Evolutionary conservation across 1,140 invertebrate genomes (phyloP).

Genomic region (Papilio aristodemus): DNA sequence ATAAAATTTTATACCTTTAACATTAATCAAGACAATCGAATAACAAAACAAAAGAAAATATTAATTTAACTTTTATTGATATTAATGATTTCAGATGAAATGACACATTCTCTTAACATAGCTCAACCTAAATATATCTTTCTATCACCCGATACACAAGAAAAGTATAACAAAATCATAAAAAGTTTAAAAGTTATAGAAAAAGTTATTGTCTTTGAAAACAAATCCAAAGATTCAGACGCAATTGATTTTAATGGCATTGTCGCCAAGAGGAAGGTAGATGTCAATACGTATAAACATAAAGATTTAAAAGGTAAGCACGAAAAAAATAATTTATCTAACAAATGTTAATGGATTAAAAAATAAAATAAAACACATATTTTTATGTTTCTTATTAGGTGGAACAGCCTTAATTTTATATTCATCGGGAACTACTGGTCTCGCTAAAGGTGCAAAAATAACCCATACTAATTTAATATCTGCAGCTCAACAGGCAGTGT

Average conservation of each 20-base stretch:
- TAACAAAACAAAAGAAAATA: not conserved
- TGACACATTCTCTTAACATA: constrained; percentile 51
- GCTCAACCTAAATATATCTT: constrained; percentile 60
- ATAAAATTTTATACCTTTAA: not conserved
- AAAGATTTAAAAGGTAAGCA: constrained; percentile 50
- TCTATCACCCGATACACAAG: constrained; percentile 50
- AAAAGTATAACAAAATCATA: constrained; percentile 45
- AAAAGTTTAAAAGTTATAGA: constrained; percentile 40
- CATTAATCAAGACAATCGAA: not conserved
- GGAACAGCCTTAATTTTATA: constrained; percentile 72
- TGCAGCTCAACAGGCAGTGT: constrained; percentile 41
- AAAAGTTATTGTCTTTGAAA: constrained; percentile 50
- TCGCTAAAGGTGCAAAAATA: constrained; percentile 89
- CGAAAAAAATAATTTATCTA: not conserved
- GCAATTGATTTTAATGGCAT: constrained; percentile 45
- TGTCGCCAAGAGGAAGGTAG: constrained; percentile 34
- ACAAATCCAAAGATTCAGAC: constrained; percentile 23
- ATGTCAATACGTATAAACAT: constrained; percentile 43
- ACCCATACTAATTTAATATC: constrained; percentile 80
- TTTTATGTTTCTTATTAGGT: constrained; percentile 40
- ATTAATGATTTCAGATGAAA: constrained; percentile 54
- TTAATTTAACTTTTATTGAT: not conserved
- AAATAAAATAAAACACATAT: no score
- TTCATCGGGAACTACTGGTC: constrained; percentile 90
- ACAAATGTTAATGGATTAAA: not conserved